Evolutionary conservation across 2,797 vertebrate genomes (phyloP), one percentile per base, ranked within the genome.

Genomic region (Xyrichtys novacula): DNA sequence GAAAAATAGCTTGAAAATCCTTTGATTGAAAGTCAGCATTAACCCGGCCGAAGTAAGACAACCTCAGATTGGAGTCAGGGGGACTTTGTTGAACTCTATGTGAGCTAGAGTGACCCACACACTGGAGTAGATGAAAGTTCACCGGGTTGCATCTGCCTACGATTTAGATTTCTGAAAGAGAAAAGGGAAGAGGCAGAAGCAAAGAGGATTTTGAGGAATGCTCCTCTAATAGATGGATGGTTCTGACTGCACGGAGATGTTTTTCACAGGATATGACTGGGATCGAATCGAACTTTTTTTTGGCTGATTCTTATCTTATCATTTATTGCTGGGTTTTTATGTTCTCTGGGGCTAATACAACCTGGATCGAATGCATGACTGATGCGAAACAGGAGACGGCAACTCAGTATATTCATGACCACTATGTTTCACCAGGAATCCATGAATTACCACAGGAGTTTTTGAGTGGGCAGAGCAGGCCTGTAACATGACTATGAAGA

Each of bases 1-100:
- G 73, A 58, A 71, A 87, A 67, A 80, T 47, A 84, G 65, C 56
- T 59, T 15, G 26, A 28, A 46, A 81, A 85, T 81, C 71, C 80
- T 78, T 76, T 80, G 83, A 83, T 55, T 80, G 63, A 80, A 83
- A 62, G 4, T 9, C 47, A 36, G 46, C 62, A 60, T 61, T 88
- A 77, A 81, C 48, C 82, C 80, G 17, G 22, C 50, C 38, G 53
- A 63, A 39, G n/a, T 59, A 49, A 83, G 60, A 65, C 80, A 48
- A 46, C 31, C 23, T 65, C 1, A n/a, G 0, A 25, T 48, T 59
- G 15, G 31, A 38, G n/a, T 25, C 16, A 16, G 65, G 36, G 20
- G 48, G 59, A 52, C 20, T 40, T n/a, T 38, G 0, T 46, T 15
- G 3, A 42, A 47, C 28, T 50, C 7, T 31, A n/a, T 39, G 25